Conservation (phyloP, 2,888 invertebrate genomes). For the Bhutanitis thaidina region DNA sequence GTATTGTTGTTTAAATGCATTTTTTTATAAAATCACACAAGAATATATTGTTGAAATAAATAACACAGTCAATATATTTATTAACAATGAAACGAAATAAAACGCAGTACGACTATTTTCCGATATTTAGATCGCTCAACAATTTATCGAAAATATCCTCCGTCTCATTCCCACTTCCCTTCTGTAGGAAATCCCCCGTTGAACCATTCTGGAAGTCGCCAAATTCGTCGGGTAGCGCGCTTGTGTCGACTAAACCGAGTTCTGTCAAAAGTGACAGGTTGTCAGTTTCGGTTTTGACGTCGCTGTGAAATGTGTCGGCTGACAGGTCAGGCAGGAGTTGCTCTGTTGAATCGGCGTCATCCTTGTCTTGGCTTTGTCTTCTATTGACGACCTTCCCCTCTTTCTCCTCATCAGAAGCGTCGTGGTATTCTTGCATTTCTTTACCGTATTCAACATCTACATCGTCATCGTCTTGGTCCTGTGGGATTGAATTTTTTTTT, state of each 20-base stretch:
- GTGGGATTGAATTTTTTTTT: slow-evolving; percentile 6
- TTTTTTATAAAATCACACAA: neutral
- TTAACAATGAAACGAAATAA: neutral
- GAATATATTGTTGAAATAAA: neutral
- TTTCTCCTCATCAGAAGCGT: slow-evolving; percentile 58
- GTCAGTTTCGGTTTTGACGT: slow-evolving; percentile 45
- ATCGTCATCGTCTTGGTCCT: slow-evolving; percentile 76
- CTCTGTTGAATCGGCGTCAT: slow-evolving; percentile 55
- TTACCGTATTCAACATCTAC: slow-evolving; percentile 72
- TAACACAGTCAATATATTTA: neutral
- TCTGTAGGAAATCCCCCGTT: slow-evolving; percentile 48
- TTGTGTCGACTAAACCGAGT: slow-evolving; percentile 77
- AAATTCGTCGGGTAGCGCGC: slow-evolving; percentile 49
- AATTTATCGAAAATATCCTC: slow-evolving; percentile 68
- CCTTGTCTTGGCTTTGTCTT: slow-evolving; percentile 54
- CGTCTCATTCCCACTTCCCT: slow-evolving; percentile 36
- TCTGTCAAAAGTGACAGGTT: slow-evolving; percentile 75
- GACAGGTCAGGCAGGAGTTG: slow-evolving; percentile 56
- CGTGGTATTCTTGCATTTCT: slow-evolving; percentile 72
- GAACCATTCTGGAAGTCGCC: slow-evolving; percentile 69
- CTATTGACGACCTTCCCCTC: slow-evolving; percentile 59
- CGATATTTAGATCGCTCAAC: slow-evolving; percentile 56
- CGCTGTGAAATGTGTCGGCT: slow-evolving; percentile 24
- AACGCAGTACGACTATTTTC: slow-evolving; percentile 34
- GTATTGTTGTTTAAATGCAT: too few relatives aligned